Conservation (phyloP, 2,797 vertebrate species). For the Catamblyrhynchus diadema region DNA sequence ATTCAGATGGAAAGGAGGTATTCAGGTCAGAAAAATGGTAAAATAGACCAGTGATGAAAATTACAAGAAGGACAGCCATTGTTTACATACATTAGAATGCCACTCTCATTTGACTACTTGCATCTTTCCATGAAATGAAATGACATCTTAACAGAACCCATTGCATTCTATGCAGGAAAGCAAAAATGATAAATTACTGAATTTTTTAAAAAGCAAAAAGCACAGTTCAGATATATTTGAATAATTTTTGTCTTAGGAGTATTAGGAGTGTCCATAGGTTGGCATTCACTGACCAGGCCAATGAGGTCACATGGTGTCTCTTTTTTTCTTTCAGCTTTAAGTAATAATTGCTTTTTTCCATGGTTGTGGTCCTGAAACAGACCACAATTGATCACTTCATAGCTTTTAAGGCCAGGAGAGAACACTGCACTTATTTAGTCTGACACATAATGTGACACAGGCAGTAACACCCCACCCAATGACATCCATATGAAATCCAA, state of each 20-base stretch:
- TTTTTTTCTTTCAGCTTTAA: neutral
- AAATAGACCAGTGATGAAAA: neutral
- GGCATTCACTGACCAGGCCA: neutral
- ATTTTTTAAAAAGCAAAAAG: neutral
- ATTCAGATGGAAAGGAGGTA: neutral
- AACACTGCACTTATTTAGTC: neutral
- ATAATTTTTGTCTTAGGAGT: neutral
- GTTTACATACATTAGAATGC: neutral
- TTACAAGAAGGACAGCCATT: neutral
- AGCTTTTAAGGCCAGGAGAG: neutral
- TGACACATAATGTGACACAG: neutral
- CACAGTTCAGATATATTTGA: neutral
- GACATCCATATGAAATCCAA: neutral
- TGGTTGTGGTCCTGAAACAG: neutral
- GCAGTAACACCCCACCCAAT: neutral
- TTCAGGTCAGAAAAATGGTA: neutral
- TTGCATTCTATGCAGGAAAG: neutral
- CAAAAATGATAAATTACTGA: neutral
- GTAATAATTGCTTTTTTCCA: neutral
- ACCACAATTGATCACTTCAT: conserved; percentile 14
- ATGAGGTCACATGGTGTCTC: neutral
- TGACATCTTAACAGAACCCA: neutral
- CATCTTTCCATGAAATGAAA: neutral
- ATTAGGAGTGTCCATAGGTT: neutral
- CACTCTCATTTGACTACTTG: neutral